phyloP scores from a whole-genome alignment of 2,888 invertebrate genomes.

The Lithophane socia region DNA sequence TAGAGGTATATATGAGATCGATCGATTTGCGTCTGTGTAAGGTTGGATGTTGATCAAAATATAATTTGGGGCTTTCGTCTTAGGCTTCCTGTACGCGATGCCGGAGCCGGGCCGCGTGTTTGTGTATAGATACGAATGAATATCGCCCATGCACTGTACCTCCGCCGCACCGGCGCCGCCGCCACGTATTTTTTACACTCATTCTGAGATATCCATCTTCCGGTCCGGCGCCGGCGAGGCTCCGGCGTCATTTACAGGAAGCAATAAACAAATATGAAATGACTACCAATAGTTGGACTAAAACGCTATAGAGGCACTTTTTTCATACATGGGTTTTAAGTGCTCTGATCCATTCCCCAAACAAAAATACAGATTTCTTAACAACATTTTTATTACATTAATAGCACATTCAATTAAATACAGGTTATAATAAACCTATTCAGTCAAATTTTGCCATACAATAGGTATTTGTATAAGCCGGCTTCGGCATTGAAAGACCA shows the following conservation, averaged over 20 bases:
- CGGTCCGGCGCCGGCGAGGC: too few species aligned
- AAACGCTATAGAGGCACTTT: background rate
- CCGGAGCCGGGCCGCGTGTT: too few species aligned
- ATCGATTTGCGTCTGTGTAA: background rate
- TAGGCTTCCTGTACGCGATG: background rate
- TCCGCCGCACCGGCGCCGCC: too few species aligned
- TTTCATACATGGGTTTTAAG: background rate
- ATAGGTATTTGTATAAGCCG: conserved; percentile 30
- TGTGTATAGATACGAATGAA: too few species aligned
- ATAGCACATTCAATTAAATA: conserved; percentile 53
- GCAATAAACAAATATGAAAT: background rate
- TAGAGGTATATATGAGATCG: background rate
- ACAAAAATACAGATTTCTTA: conserved; percentile 31
- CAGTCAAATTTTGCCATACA: conserved; percentile 44
- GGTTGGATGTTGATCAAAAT: background rate
- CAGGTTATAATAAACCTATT: conserved; percentile 45
- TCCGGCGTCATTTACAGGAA: too few species aligned
- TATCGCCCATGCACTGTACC: too few species aligned
- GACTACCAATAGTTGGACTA: background rate
- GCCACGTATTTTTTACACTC: too few species aligned
- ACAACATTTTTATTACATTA: conserved; percentile 48
- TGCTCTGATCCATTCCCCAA: background rate
- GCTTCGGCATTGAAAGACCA: conserved; percentile 22
- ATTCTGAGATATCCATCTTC: too few species aligned
- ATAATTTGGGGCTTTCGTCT: background rate